Evolutionary conservation across 2,888 invertebrate species (phyloP), one percentile per base, ranked within the genome.

Genomic region (Dione vanillae): DNA sequence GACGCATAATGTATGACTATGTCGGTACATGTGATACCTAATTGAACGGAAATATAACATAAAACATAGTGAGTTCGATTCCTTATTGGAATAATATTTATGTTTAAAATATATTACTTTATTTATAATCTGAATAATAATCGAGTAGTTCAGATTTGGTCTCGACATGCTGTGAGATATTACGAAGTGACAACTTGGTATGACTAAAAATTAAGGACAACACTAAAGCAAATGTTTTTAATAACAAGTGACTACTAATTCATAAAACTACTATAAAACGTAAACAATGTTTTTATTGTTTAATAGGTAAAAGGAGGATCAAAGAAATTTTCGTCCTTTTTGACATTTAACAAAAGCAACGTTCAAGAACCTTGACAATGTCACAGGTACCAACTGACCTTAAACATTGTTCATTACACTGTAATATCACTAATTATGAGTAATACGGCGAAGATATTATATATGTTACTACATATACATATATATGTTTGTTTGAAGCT

Each of bases 271-370:
- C 54, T 54, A 54, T 35, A 54, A 10, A 54, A 54, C 37, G 14
- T 54, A 16, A 16, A 40, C 45, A 62, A 69, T 52, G n/a, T 8
- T 20, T 16, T 37, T 16, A 61, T 45, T 37, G 52, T 54, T 43
- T 56, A 51, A 51, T 61, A 45, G 45, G 43, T 58, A 45, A 59
- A 56, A 61, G 14, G 20, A 67, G 61, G 67, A 67, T 71, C 64
- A 64, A 72, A 72, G 70, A 72, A 69, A 69, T 75, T 66, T 45
- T 65, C 61, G 73, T 73, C 73, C 73, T 68, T 45, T 73, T 70
- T 73, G 72, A 73, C 73, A 67, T 71, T 65, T 67, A 58, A 66
- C 52, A 70, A 70, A 75, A 67, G 67, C 52, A 69, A 52, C 52
- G 54, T 54, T 41, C 27, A 14, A 62, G 62, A 65, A 73, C 75